Evolutionary conservation across 2,797 vertebrate species (phyloP).

Genomic region (Sorex maritimensis): DNA sequence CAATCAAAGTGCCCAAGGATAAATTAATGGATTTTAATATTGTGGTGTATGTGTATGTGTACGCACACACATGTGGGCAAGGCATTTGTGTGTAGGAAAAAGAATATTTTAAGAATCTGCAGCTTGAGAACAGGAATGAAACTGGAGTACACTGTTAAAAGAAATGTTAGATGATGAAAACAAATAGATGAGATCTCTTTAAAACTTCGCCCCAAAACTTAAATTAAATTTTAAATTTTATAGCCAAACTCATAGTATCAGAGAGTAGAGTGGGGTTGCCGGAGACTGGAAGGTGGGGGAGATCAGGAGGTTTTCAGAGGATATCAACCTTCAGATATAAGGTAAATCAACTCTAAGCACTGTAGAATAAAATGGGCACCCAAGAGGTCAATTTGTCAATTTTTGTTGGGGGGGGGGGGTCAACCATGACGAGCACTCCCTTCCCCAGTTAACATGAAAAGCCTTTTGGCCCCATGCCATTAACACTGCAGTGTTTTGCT

Average conservation of each 20-base stretch:
- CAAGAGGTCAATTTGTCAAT: too few species aligned
- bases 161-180: background rate
- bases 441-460: too few species aligned
- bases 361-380: too few species aligned
- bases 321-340: background rate
- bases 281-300: background rate
- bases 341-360: background rate
- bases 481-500: too few species aligned
- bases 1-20: background rate
- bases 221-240: too few species aligned
- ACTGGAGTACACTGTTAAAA: background rate
- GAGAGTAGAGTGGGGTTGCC: background rate
- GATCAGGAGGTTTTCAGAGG: background rate
- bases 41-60: background rate
- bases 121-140: background rate
- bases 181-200: background rate
- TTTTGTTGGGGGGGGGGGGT: too few species aligned
- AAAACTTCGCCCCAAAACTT: background rate
- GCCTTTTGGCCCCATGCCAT: too few species aligned
- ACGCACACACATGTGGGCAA: background rate
- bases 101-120: conserved; percentile 4
- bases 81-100: background rate
- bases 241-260: conserved; percentile 4
- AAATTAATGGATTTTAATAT: background rate
- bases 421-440: too few species aligned